Conservation (phyloP, 2,888 invertebrate genomes). For the Acrocyrtus sp. region DNA sequence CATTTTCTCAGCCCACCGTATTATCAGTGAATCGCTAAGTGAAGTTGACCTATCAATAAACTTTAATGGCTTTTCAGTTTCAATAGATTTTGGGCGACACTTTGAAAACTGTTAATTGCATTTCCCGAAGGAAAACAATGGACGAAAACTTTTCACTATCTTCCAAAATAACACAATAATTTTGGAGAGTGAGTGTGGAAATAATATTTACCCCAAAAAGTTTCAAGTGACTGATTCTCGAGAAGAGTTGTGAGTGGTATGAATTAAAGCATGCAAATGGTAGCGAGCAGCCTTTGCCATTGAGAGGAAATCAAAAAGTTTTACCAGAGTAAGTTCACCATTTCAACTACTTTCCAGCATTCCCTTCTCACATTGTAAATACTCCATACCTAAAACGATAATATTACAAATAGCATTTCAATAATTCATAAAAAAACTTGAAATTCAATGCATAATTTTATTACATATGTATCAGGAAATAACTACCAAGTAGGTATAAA, state of each 20-base stretch:
- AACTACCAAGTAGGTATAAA: background rate
- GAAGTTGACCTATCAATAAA: too few relatives aligned
- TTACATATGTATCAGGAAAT: background rate
- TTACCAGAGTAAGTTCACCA: background rate
- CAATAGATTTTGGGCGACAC: too few relatives aligned
- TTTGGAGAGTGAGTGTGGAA: background rate
- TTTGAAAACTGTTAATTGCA: too few relatives aligned
- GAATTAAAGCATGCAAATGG: background rate
- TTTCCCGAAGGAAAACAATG: too few relatives aligned
- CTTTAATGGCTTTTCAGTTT: too few relatives aligned
- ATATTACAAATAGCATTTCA: conserved; percentile 16
- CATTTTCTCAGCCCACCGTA: too few relatives aligned
- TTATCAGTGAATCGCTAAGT: too few relatives aligned
- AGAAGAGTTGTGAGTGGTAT: background rate
- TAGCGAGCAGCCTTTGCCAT: background rate
- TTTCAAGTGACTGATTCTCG: background rate
- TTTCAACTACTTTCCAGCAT: background rate
- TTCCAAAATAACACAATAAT: too few relatives aligned
- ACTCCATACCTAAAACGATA: background rate
- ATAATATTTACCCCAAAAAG: background rate
- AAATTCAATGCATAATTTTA: conserved; percentile 10
- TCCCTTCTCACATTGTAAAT: background rate
- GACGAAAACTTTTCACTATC: too few relatives aligned
- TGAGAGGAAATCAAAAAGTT: background rate
- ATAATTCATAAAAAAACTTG: conserved; percentile 26